These are phyloP conservation scores for Mandrillus leucophaeus DNA, from an alignment of 2,113 vertebrate genomes.

Conservation along the genomic window DNA sequence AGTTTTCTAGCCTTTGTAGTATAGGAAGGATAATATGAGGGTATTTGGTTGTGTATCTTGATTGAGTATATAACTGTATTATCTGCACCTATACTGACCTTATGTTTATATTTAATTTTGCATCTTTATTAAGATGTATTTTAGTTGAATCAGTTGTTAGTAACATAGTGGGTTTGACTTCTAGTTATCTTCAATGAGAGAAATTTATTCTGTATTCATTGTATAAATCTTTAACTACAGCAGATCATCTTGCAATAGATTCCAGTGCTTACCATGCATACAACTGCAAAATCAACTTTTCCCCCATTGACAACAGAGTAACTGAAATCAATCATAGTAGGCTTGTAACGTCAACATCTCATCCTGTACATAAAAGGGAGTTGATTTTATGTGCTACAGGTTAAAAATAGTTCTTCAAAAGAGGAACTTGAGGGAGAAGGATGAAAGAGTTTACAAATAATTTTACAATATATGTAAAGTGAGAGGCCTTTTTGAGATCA, in stretches of 20 bases:
- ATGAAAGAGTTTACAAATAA: constrained; percentile 50
- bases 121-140: constrained; percentile 1
- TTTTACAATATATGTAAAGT: constrained; percentile 33
- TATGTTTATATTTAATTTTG: constrained; percentile 42
- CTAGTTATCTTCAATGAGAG: background rate
- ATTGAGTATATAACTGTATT: background rate
- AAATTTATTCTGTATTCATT: constrained; percentile 30
- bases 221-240: constrained; percentile 39
- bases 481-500: constrained; percentile 53
- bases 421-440: constrained; percentile 12
- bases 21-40: background rate
- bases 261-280: background rate
- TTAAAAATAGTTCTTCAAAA: constrained; percentile 55
- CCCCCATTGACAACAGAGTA: background rate
- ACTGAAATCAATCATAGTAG: background rate
- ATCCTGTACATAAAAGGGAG: background rate
- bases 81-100: background rate
- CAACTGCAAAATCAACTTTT: background rate
- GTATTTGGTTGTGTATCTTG: background rate
- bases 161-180: background rate
- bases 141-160: background rate
- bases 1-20: background rate
- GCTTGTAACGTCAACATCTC: background rate
- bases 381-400: background rate
- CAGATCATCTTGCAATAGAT: background rate